Evolutionary conservation across 2,113 vertebrate genomes (phyloP).

Genomic region (Callithrix jacchus): DNA sequence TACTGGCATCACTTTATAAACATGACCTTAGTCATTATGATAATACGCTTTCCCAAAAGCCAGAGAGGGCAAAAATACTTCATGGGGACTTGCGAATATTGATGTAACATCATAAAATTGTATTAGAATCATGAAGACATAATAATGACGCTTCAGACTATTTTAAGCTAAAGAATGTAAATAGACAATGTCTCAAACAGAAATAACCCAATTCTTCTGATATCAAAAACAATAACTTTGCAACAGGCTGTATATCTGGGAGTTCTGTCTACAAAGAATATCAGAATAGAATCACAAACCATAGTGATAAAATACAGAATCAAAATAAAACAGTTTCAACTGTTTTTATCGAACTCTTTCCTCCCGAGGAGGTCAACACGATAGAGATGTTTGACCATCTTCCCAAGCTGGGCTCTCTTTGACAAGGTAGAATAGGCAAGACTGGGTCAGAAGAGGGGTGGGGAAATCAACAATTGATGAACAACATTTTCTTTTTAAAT

Average conservation of each 20-base stretch:
- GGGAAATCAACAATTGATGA: background rate
- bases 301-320: conserved; percentile 52
- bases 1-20: conserved; percentile 11
- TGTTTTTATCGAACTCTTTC: conserved; percentile 63
- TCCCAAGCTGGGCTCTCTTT: background rate
- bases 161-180: conserved; percentile 76
- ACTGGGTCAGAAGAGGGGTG: background rate
- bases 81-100: background rate
- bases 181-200: conserved; percentile 71
- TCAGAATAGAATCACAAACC: conserved; percentile 43
- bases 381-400: conserved; percentile 13
- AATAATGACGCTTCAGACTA: conserved; percentile 74
- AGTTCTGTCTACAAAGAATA: conserved; percentile 56
- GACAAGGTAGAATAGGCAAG: background rate
- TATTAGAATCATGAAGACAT: conserved; percentile 74
- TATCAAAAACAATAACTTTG: conserved; percentile 72
- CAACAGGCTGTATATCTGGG: conserved; percentile 39
- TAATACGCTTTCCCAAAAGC: conserved; percentile 27
- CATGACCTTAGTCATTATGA: conserved; percentile 62
- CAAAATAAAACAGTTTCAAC: conserved; percentile 59
- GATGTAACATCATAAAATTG: conserved; percentile 60
- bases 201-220: conserved; percentile 67
- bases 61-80: conserved; percentile 48
- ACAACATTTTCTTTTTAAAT: too few relatives aligned
- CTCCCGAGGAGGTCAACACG: conserved; percentile 38